These are phyloP conservation scores for Brachionus calyciflorus DNA, from an alignment of 1,140 invertebrate genomes.

Conservation along the genomic window DNA sequence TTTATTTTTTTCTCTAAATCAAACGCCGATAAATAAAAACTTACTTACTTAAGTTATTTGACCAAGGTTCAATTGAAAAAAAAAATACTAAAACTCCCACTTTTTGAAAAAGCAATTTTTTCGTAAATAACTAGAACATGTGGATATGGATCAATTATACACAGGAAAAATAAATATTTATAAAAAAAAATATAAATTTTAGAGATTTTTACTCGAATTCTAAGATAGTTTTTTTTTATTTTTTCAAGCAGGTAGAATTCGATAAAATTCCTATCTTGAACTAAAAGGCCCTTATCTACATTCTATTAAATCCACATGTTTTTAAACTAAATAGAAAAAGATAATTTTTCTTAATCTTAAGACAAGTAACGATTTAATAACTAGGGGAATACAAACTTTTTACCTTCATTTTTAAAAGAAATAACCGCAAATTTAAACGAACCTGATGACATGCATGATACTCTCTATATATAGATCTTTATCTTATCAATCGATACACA, in stretches of 20 bases:
- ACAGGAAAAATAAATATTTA: slow-evolving; percentile 28
- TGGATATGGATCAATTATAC: neutral
- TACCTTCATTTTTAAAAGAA: slow-evolving; percentile 7
- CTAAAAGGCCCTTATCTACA: neutral
- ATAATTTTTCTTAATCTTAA: slow-evolving; percentile 18
- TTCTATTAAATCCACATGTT: slow-evolving; percentile 1
- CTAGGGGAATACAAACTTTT: slow-evolving; percentile 5
- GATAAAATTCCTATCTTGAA: too few relatives aligned
- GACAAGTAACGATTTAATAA: slow-evolving; percentile 22
- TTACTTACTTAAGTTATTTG: neutral
- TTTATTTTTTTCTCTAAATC: too few relatives aligned
- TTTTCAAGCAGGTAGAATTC: slow-evolving; percentile 3
- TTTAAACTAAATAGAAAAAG: too few relatives aligned
- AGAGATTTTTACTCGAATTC: too few relatives aligned
- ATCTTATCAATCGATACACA: too few relatives aligned
- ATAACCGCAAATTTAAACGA: neutral
- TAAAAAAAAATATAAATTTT: neutral
- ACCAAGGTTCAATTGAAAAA: neutral
- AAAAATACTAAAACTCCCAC: too few relatives aligned
- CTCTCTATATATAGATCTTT: too few relatives aligned
- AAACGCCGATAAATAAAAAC: too few relatives aligned
- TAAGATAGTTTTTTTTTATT: too few relatives aligned
- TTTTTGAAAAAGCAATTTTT: too few relatives aligned
- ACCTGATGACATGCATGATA: too few relatives aligned
- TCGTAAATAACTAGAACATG: neutral